Conservation (phyloP, 2,888 invertebrate species). For the Mesorhabditis spiculigera region DNA sequence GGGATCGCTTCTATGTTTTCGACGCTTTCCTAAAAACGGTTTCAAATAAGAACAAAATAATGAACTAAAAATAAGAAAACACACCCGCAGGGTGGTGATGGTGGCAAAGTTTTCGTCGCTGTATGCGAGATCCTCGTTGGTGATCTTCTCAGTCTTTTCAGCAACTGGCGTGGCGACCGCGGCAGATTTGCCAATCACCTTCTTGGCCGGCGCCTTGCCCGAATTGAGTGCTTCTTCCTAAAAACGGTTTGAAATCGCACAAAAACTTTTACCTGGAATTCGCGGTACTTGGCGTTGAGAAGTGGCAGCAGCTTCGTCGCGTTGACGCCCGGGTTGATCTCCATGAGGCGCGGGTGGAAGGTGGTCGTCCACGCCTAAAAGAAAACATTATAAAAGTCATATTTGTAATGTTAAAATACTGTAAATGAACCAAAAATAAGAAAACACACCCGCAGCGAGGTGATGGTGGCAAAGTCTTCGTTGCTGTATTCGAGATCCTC, state of each 20-base stretch:
- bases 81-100: constrained; percentile 47
- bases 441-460: constrained; percentile 38
- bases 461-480: constrained; percentile 45
- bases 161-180: constrained; percentile 16
- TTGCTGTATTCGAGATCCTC: constrained; percentile 43
- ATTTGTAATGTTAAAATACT: background rate
- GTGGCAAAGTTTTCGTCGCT: constrained; percentile 44
- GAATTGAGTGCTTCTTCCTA: constrained; percentile 6
- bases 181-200: constrained; percentile 9
- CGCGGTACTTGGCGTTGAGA: constrained; percentile 94
- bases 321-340: constrained; percentile 66
- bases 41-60: constrained; percentile 3
- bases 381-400: background rate
- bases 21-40: constrained; percentile 59
- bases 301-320: constrained; percentile 92
- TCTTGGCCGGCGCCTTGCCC: background rate
- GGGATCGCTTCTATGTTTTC: constrained; percentile 60
- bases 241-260: background rate
- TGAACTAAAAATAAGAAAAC: background rate
- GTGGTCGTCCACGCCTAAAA: constrained; percentile 42
- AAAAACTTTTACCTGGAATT: constrained; percentile 69
- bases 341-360: constrained; percentile 34
- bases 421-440: constrained; percentile 2
- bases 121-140: constrained; percentile 42
- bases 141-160: constrained; percentile 32